phyloP scores from a whole-genome alignment of 1,140 invertebrate species.

The Drosophila watanabei region DNA sequence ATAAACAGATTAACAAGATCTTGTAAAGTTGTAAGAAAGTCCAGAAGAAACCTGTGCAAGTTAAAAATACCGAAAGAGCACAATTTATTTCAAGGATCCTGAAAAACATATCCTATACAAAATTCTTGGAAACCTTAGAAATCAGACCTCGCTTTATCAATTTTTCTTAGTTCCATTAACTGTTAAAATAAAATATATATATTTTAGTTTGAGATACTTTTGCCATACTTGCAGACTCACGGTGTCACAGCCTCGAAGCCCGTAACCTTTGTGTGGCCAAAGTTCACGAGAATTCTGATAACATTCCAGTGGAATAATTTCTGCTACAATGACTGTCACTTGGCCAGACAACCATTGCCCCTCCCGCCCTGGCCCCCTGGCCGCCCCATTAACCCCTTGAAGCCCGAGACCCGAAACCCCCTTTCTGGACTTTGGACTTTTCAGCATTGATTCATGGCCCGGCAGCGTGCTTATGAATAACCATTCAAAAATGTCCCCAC shows the following conservation, averaged over 20 bases:
- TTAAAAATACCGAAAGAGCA: no score
- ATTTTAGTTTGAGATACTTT: neutral
- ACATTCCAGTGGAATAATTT: conserved; percentile 62
- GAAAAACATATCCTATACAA: neutral
- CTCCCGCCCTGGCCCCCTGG: no score
- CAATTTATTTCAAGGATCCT: no score
- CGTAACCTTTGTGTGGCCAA: conserved; percentile 25
- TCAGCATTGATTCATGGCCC: conserved; percentile 71
- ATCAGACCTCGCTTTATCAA: neutral
- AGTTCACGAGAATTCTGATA: conserved; percentile 48
- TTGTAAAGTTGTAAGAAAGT: neutral
- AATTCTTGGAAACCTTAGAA: no score
- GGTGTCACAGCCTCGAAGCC: neutral
- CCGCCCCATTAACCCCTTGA: neutral
- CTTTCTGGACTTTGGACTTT: conserved; percentile 62
- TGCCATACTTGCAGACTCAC: conserved; percentile 2
- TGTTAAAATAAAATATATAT: neutral
- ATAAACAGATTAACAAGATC: neutral
- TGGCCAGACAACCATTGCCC: conserved; percentile 16
- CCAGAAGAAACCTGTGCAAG: neutral
- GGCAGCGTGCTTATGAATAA: conserved; percentile 70
- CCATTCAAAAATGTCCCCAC: conserved; percentile 63
- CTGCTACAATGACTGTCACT: conserved; percentile 59
- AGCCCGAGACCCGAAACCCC: neutral
- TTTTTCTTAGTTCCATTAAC: neutral